A percentile compares a stretch with the other conserved stretches of the same genome.
These are phyloP conservation scores for Erpobdella octoculata DNA, from an alignment of 2,888 invertebrate species.

Conservation along the genomic window DNA sequence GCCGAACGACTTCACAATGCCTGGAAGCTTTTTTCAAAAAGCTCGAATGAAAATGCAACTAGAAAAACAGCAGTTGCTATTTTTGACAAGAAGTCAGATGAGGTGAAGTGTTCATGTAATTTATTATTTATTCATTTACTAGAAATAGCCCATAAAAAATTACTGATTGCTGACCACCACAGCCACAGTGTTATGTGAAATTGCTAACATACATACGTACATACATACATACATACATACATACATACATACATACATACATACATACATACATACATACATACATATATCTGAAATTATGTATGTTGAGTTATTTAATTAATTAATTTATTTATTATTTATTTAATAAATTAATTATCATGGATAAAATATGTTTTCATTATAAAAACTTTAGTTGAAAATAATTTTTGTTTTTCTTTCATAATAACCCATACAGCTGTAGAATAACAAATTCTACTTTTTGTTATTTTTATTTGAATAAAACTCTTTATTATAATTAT, in stretches of 20 bases:
- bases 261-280: not conserved
- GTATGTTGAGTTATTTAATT: constrained; percentile 8
- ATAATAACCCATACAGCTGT: too few relatives aligned
- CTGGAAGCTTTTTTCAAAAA: constrained; percentile 64
- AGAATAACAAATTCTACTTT: too few relatives aligned
- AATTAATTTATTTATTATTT: not conserved
- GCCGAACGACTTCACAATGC: constrained; percentile 60
- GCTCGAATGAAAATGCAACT: constrained; percentile 69
- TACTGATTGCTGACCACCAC: too few relatives aligned
- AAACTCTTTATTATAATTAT: not conserved
- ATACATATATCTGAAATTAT: not conserved
- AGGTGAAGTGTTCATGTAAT: constrained; percentile 23
- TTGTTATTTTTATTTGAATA: too few relatives aligned
- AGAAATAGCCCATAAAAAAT: too few relatives aligned
- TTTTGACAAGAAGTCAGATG: constrained; percentile 62
- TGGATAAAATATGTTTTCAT: too few relatives aligned
- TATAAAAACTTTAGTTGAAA: too few relatives aligned
- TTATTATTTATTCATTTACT: not conserved
- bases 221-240: not conserved
- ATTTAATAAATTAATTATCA: not conserved
- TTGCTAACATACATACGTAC: not conserved
- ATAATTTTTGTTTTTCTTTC: too few relatives aligned
- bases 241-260: not conserved
- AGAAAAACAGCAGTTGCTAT: constrained; percentile 68
- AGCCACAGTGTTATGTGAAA: too few relatives aligned